Evolutionary conservation across 2,113 vertebrate species (phyloP), one percentile per base, ranked within the genome.

Genomic region (Epinephelus fuscoguttatus): DNA sequence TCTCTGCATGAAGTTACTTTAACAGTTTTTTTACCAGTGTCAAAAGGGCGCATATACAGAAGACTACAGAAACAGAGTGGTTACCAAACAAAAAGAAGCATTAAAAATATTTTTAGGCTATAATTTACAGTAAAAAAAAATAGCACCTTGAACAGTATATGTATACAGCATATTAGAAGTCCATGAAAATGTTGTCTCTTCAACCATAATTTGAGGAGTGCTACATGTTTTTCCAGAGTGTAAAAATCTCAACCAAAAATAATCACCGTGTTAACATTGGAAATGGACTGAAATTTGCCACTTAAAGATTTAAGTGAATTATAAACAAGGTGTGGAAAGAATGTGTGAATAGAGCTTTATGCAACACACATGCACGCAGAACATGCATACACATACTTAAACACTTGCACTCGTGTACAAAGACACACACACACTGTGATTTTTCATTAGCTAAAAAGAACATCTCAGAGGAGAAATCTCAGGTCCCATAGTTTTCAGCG

Each of bases 381-480:
- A 67, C 21, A 68, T 49, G 13, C 53, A 40, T 4, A 72, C 50
- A 59, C 19, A 49, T 4, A 59, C 37, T 15, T 6, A 30, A 21
- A 69, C 23, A n/a, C 42, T 52, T 56, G 4, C 50, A 33, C 9
- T 11, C 15, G 18, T 37, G 33, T 37, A 37, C 40, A 63, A 19
- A 57, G 6, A 78, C 17, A 57, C 42, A 64, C 63, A 73, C 15
- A 73, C 8, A 68, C 37, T 23, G 37, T 25, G 40, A 76, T 74
- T 81, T 84, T 78, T 76, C 21, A 45, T 49, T 66, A 62, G 66
- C 63, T 78, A 66, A 81, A 73, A 82, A 70, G 60, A 78, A 79
- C 67, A 78, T 74, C 23, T 84, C 75, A 61, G 55, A 77, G 67
- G 81, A 82, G 74, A 80, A 84, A 82, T 84, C 70, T 80, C 27